Evolutionary conservation across 2,888 invertebrate genomes (phyloP), one percentile per base, ranked within the genome.

Genomic region (Caenorhabditis plicata): DNA sequence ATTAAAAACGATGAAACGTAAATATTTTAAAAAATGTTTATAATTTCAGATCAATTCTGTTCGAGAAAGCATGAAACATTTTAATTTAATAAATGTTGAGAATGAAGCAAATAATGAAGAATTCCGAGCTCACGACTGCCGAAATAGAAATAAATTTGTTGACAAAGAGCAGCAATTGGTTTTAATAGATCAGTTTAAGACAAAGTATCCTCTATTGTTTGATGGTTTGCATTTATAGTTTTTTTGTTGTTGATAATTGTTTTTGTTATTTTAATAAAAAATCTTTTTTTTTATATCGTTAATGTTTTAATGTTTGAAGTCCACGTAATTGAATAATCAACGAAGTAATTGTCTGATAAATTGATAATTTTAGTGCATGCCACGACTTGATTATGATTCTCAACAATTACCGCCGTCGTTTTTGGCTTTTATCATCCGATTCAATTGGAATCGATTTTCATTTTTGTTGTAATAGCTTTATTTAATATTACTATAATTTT

Each of bases 81-180:
- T n/a, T n/a, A n/a, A n/a, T n/a, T n/a, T n/a, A n/a, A n/a, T n/a
- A n/a, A n/a, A n/a, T n/a, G n/a, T n/a, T n/a, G n/a, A n/a, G n/a
- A n/a, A n/a, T n/a, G n/a, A n/a, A n/a, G n/a, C n/a, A n/a, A n/a
- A n/a, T n/a, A n/a, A n/a, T n/a, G n/a, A n/a, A n/a, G 47, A 45
- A 35, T 58, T 58, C 41, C 52, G 48, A 29, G 58, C 58, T 32
- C 58, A 58, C 26, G 58, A 58, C 3, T 49, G 52, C 38, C 58
- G 58, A 15, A 49, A 44, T 22, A 58, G 53, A 20, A 58, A 53
- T 33, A 43, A 44, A 26, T 38, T 58, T 29, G 44, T 58, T 38
- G 33, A 43, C n/a, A 11, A 23, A 9, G 13, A 22, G 0, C 48
- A 58, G 20, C 43, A 58, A 25, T 3, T 40, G 11, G 22, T 33